Conservation (phyloP, 2,888 invertebrate species). For the Ethmia dodecea region DNA sequence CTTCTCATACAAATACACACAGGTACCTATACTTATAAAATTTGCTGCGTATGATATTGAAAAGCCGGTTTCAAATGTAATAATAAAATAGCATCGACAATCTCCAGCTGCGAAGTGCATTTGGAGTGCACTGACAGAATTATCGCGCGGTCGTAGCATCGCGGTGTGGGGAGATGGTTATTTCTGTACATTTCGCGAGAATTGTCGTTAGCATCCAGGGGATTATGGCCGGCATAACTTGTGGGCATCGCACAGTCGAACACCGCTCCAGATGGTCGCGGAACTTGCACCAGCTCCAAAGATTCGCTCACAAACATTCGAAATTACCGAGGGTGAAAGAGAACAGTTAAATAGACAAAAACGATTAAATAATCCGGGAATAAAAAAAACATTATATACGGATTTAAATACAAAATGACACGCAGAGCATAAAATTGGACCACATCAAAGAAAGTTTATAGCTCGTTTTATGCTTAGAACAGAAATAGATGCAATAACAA, state of each 20-base stretch:
- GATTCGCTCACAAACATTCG: no score
- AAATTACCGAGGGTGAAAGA: no score
- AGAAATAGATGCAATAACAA: constrained; percentile 25
- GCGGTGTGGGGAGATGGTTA: constrained; percentile 55
- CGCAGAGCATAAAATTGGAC: constrained; percentile 23
- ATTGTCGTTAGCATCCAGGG: constrained; percentile 43
- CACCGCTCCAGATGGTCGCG: constrained; percentile 25
- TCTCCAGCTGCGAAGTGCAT: constrained; percentile 67
- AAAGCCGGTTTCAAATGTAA: constrained; percentile 29
- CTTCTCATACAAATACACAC: constrained; percentile 38
- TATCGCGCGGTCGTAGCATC: no score
- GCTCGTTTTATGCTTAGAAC: constrained; percentile 32
- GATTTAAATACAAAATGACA: constrained; percentile 29
- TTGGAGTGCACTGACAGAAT: constrained; percentile 63
- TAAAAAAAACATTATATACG: constrained; percentile 2
- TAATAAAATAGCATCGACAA: constrained; percentile 48
- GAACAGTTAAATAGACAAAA: background rate
- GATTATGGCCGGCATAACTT: constrained; percentile 44
- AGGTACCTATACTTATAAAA: constrained; percentile 48
- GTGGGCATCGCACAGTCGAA: constrained; percentile 23
- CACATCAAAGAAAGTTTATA: constrained; percentile 43
- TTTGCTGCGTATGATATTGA: constrained; percentile 38
- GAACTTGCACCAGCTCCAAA: background rate
- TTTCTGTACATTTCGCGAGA: constrained; percentile 69
- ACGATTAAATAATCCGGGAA: no score